These are phyloP conservation scores for Halictus rubicundus DNA, from an alignment of 1,140 invertebrate species.

Conservation along the genomic window DNA sequence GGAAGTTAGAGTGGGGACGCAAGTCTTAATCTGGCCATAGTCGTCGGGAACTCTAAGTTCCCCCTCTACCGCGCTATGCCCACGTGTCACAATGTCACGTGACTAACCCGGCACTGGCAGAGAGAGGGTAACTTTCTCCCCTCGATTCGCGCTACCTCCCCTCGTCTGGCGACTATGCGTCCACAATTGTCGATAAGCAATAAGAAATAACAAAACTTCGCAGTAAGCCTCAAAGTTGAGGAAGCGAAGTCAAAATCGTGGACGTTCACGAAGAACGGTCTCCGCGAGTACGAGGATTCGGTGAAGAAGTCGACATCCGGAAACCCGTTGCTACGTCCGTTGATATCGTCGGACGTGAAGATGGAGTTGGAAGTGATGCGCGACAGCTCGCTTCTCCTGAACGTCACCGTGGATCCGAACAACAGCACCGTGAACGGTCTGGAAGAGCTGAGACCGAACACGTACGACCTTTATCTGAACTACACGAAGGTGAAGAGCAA, in stretches of 20 bases:
- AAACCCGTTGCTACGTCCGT: conserved; percentile 61
- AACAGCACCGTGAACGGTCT: background rate
- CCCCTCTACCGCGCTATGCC: no score
- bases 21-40: no score
- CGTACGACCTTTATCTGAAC: conserved; percentile 75
- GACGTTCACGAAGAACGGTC: background rate
- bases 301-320: conserved; percentile 64
- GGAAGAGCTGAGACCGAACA: conserved; percentile 72
- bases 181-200: no score
- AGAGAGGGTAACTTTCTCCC: no score
- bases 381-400: rapidly evolving
- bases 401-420: background rate
- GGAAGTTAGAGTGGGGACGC: no score
- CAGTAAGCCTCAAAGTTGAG: no score
- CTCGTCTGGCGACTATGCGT: no score
- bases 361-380: background rate
- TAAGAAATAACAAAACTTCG: no score
- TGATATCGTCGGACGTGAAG: conserved; percentile 49
- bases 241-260: conserved; percentile 64
- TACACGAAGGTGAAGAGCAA: conserved; percentile 59
- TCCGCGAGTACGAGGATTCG: conserved; percentile 40
- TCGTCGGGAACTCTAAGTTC: no score
- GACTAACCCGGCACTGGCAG: no score
- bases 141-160: no score
- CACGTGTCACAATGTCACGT: no score